phyloP scores from a whole-genome alignment of 2,113 vertebrate genomes.

The Oryzias curvinotus region DNA sequence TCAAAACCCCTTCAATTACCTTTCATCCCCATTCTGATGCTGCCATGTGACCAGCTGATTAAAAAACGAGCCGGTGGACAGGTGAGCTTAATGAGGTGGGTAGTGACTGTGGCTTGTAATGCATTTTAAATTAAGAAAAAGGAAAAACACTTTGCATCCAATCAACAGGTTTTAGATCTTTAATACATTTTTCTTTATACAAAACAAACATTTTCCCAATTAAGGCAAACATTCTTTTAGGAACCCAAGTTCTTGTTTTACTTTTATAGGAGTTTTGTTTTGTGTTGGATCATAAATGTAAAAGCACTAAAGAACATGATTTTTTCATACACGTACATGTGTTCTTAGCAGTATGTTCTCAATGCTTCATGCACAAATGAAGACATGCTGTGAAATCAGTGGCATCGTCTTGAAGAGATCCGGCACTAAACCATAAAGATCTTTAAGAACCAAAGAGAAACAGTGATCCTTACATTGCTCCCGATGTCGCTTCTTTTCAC shows the following conservation, averaged over 20 bases:
- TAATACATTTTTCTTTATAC: constrained; percentile 15
- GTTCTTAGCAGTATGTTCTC: background rate
- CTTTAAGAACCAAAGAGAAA: background rate
- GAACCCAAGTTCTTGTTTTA: constrained; percentile 31
- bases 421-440: background rate
- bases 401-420: background rate
- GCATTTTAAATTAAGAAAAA: too few relatives aligned
- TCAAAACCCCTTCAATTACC: too few relatives aligned
- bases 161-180: constrained; percentile 15
- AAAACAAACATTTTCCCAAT: constrained; percentile 22
- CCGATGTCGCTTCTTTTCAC: constrained; percentile 9
- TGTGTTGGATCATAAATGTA: background rate
- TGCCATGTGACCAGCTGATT: too few relatives aligned
- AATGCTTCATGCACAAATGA: background rate
- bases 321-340: background rate
- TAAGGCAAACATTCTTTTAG: constrained; percentile 34
- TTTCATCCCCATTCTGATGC: too few relatives aligned
- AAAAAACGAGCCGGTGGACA: too few relatives aligned
- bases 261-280: background rate
- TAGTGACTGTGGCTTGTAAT: background rate
- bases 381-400: background rate
- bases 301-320: background rate
- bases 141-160: background rate
- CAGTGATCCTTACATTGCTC: background rate
- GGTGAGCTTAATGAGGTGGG: background rate